Evolutionary conservation across 2,888 invertebrate genomes (phyloP), one percentile per base, ranked within the genome.

Genomic region (Nudaria mundana): DNA sequence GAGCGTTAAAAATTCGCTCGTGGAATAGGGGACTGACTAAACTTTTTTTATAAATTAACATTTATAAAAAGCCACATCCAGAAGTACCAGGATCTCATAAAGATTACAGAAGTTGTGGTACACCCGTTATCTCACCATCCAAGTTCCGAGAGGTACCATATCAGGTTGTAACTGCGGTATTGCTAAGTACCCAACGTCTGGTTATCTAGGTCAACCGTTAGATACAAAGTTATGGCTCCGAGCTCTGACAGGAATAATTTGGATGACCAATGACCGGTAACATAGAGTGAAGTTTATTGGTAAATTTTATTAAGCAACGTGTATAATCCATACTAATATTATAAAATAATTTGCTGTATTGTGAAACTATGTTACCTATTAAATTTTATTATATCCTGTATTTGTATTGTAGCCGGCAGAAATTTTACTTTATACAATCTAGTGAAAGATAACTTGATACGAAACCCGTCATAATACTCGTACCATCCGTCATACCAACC

Each of bases 131-230:
- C 75, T 75, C 65, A 60, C 67, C 78, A 77, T 76, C 80, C 69
- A 53, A 69, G 73, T 81, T 83, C 84, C 71, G 64, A 78, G 81
- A 81, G 76, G 40, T 51, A 43, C 81, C 81, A 75, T 82, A 83
- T 81, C 83, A 77, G 81, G 81, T 70, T 64, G 65, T 76, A 78
- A 81, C 82, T 77, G 81, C 78, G 66, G 62, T 65, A 49, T 63
- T 39, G 63, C 71, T 72, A 70, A 64, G 66, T 69, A 68, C 68
- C 5, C 58, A 44, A 56, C 49, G 20, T 37, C 5, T 37, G 26
- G 34, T 15, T 8, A 80, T 72, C 66, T 83, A 56, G 83, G 84
- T 79, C 82, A 82, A 73, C 82, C 83, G 83, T 80, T 83, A 81
- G 70, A 76, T 74, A 71, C 36, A 38, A 40, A 57, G 50, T 58